Evolutionary conservation across 2,113 vertebrate species (phyloP), one percentile per base, ranked within the genome.

Genomic region (Labrus mixtus): DNA sequence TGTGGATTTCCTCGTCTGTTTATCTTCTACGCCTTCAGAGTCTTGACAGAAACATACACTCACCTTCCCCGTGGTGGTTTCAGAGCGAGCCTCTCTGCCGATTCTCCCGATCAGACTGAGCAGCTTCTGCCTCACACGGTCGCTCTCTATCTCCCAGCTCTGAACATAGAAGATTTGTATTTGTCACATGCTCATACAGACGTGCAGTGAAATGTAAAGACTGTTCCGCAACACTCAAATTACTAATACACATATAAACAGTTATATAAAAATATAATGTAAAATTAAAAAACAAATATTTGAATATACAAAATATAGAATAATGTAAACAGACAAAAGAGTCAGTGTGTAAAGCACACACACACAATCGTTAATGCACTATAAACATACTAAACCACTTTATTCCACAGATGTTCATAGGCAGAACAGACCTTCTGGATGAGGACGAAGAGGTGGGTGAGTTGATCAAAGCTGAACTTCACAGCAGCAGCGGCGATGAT

Each of bases 111-210:
- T 99, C 70, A 99, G 91, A 91, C 97, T 99, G 82, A 99, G 81
- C 16, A 99, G 94, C 84, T 99, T 99, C 92, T 99, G 98, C 65
- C 98, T 93, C 45, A 99, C 97, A 43, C 98, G 93, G 29, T 99
- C 98, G 3, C 95, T 98, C 88, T 99, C 98, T 0, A 95, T 94
- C 87, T 99, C 98, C 98, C 98, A 99, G 93, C 98, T 99, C 98
- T 99, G 72, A 73, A 79, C 17, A 55, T 39, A 15, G 11, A 36
- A n/a, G n/a, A n/a, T n/a, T n/a, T n/a, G n/a, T n/a, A n/a, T n/a
- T n/a, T n/a, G n/a, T n/a, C n/a, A n/a, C n/a, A n/a, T n/a, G n/a
- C n/a, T n/a, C n/a, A n/a, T n/a, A n/a, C n/a, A n/a, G n/a, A n/a
- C n/a, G n/a, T n/a, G n/a, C n/a, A n/a, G n/a, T n/a, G n/a, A n/a